Conservation (phyloP, 1,140 invertebrate genomes). For the Caligus rogercresseyi region DNA sequence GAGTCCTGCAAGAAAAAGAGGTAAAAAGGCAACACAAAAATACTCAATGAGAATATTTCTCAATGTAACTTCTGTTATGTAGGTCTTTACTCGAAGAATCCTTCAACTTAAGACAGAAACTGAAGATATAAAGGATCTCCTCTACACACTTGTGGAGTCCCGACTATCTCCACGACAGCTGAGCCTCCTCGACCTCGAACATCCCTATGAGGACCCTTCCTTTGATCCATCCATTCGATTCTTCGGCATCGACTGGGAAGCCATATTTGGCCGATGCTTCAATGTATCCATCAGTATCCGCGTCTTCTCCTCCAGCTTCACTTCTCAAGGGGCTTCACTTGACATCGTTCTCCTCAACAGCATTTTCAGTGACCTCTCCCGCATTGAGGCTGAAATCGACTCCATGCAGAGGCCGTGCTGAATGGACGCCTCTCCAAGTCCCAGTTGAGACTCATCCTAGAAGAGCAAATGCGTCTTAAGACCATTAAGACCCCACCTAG, state of each 20-base stretch:
- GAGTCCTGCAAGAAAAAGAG: too few species aligned
- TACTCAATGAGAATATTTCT: background rate
- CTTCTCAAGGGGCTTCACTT: too few species aligned
- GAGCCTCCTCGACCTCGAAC: background rate
- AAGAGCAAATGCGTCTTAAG: slow-evolving; percentile 1
- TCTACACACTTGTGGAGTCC: background rate
- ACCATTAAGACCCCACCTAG: background rate
- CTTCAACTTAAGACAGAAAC: slow-evolving; percentile 6
- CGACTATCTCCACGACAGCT: background rate
- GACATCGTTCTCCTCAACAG: slow-evolving; percentile 9
- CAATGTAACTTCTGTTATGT: background rate
- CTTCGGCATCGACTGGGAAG: slow-evolving; percentile 15
- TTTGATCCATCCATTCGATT: slow-evolving; percentile 4
- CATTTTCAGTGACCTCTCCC: slow-evolving; percentile 4
- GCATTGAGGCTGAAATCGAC: background rate
- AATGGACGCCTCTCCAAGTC: background rate
- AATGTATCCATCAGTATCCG: background rate
- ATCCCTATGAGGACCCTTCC: background rate
- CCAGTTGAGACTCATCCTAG: slow-evolving; percentile 3
- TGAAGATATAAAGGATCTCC: slow-evolving; percentile 4
- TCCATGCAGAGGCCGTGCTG: slow-evolving; percentile 7
- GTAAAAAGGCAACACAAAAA: background rate
- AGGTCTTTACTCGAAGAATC: slow-evolving; percentile 5
- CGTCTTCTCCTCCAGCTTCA: background rate
- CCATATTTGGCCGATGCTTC: slow-evolving; percentile 11